Conservation (phyloP, 2,888 invertebrate genomes). For the Athalia cordata region DNA sequence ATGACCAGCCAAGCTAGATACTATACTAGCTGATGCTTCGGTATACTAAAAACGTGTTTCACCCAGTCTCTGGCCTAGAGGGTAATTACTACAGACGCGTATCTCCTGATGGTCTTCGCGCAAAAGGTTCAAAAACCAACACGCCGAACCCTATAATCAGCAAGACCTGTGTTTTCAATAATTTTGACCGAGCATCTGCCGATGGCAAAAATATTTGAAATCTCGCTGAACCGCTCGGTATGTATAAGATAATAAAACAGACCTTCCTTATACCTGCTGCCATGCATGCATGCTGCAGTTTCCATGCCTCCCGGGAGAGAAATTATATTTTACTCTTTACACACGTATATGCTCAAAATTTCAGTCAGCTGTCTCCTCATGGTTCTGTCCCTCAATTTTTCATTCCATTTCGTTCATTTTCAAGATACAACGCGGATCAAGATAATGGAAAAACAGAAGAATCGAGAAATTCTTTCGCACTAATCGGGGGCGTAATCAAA, state of each 20-base stretch:
- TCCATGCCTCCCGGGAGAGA: background rate
- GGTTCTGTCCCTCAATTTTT: background rate
- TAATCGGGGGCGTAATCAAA: no score
- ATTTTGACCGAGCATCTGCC: slow-evolving; percentile 43
- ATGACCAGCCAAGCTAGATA: slow-evolving; percentile 12
- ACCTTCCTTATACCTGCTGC: background rate
- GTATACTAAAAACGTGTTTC: slow-evolving; percentile 25
- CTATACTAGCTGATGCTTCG: background rate
- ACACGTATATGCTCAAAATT: no score
- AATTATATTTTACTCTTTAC: background rate
- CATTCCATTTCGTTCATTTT: background rate
- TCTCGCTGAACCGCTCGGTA: background rate
- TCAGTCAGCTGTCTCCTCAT: background rate
- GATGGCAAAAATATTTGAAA: slow-evolving; percentile 41
- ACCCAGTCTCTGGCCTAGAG: slow-evolving; percentile 20
- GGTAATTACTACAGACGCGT: slow-evolving; percentile 41
- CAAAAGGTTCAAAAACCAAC: slow-evolving; percentile 46
- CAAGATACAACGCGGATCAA: background rate
- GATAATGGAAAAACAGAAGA: no score
- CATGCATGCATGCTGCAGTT: background rate
- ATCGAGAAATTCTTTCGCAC: no score
- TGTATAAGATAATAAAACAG: background rate
- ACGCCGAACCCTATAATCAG: slow-evolving; percentile 44
- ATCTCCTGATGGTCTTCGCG: slow-evolving; percentile 43
- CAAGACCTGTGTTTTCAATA: slow-evolving; percentile 44